Percentiles rank a stretch among this genome's conserved stretches.
These are phyloP conservation scores for Poeciliopsis turneri DNA, from an alignment of 2,797 vertebrate genomes.

Conservation along the genomic window DNA sequence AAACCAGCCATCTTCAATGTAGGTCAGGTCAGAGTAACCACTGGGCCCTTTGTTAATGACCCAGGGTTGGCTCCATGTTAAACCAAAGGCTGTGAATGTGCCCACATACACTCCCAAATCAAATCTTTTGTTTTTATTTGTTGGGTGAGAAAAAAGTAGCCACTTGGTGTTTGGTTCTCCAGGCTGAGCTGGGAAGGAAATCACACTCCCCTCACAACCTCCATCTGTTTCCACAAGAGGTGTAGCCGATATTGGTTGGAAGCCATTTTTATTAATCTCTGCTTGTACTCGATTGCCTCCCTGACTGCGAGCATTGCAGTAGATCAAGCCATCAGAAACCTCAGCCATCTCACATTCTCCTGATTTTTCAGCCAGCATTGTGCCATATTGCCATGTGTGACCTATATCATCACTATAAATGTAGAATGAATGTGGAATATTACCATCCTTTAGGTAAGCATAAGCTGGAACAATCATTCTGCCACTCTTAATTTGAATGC, in stretches of 20 bases:
- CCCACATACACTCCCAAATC: slow-evolving; percentile 12
- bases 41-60: slow-evolving; percentile 15
- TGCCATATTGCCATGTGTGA: too few species aligned
- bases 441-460: too few species aligned
- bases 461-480: too few species aligned
- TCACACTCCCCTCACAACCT: slow-evolving; percentile 19
- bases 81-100: too few species aligned
- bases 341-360: too few species aligned
- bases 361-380: rapidly evolving
- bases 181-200: too few species aligned
- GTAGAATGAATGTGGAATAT: too few species aligned
- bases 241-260: not conserved
- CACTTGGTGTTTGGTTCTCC: not conserved
- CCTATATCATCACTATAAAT: too few species aligned
- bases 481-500: too few species aligned
- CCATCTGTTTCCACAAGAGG: not conserved
- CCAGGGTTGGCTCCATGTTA: not conserved
- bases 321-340: not conserved
- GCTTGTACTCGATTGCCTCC: slow-evolving; percentile 4
- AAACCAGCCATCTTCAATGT: slow-evolving; percentile 13
- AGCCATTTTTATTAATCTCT: not conserved
- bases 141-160: slow-evolving; percentile 19
- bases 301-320: slow-evolving; percentile 16
- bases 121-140: not conserved
- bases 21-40: slow-evolving; percentile 16